Evolutionary conservation across 1,140 invertebrate species (phyloP).

Genomic region (Argopecten irradians): DNA sequence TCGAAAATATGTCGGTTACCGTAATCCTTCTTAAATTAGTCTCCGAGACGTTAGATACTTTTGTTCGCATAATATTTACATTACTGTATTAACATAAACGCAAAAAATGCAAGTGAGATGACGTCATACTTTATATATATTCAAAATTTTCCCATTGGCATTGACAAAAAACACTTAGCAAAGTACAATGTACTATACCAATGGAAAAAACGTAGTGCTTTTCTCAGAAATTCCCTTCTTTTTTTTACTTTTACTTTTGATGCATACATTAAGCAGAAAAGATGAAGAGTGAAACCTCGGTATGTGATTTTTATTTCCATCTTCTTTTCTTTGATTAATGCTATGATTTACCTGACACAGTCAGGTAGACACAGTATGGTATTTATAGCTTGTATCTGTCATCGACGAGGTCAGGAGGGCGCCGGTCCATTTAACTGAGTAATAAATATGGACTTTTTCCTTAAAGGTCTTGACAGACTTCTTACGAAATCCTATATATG

Average conservation of each 20-base stretch:
- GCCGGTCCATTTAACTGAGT: background rate
- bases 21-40: too few relatives aligned
- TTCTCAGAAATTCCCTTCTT: too few relatives aligned
- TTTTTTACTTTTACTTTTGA: background rate
- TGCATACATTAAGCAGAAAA: background rate
- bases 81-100: too few relatives aligned
- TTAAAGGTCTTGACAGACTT: background rate
- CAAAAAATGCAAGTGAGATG: too few relatives aligned
- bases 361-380: background rate
- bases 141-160: too few relatives aligned
- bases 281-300: background rate
- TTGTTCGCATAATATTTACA: too few relatives aligned
- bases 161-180: too few relatives aligned
- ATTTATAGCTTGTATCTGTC: constrained; percentile 6
- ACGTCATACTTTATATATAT: too few relatives aligned
- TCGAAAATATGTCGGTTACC: too few relatives aligned
- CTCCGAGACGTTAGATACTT: too few relatives aligned
- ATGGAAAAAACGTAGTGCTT: too few relatives aligned
- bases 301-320: background rate
- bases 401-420: background rate
- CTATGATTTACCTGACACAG: background rate
- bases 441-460: background rate
- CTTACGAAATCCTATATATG: background rate
- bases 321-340: background rate
- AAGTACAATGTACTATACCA: too few relatives aligned